Base-by-base conservation (phyloP, 1,140 invertebrate species). In the Oryzaephilus surinamensis region DNA sequence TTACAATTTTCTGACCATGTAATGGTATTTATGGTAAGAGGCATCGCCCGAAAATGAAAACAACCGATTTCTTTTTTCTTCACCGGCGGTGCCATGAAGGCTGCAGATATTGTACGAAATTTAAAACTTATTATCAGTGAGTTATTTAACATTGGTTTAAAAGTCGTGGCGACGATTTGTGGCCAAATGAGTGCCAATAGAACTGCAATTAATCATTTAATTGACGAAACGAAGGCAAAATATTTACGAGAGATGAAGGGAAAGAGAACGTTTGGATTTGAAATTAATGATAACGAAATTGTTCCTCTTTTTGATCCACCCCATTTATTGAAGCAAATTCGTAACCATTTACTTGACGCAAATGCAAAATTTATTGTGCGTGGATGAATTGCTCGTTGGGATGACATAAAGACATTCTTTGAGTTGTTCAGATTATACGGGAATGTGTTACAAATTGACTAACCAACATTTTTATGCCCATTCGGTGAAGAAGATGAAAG, bases 91-190 rank as follows among this genome's bases (percentile, higher is more conserved):
- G 41, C 19, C 59, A 15, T 42, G 48, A 15, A 34, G 58, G 2
- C 56, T 55, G 21, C 12, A 43, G 3, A 37, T 55, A 6, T 62
- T 64, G 34, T 61, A 55, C 32, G 10, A 57, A 10, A 61, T 64
- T 31, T 54, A 40, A 26, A 39, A 48, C n/a, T n/a, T n/a, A n/a
- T n/a, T n/a, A n/a, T n/a, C 13, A 46, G 37, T 13, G 36, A 51
- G 34, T 23, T 58, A 19, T 55, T 46, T 44, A 63, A 60, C 43
- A 45, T 66, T n/a, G 62, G 62, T 5, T 54, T 53, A 33, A 14
- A 54, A 8, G 46, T 66, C 17, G 40, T 27, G 11, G 29, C 0
- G 34, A 58, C 12, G 60, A 59, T 4, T 39, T 70, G 0, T 26
- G 44, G 5, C 54, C 55, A 0, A 57, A 65, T 32, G 58, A 60